phyloP scores from a whole-genome alignment of 2,113 vertebrate species.

The Chaenocephalus aceratus region DNA sequence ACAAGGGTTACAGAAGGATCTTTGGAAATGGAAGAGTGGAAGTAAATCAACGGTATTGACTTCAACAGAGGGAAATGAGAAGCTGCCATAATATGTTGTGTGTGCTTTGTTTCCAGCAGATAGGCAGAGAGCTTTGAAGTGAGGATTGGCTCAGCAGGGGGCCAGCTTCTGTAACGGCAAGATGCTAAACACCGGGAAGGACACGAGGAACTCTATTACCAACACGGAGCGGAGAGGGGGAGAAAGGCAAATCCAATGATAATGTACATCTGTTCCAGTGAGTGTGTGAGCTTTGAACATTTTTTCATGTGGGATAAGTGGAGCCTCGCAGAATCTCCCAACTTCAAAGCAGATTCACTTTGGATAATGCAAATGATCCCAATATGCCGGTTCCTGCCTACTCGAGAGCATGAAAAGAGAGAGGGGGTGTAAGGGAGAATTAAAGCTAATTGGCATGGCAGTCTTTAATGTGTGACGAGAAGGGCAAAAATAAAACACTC shows the following conservation, averaged over 20 bases:
- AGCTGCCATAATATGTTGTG: slow-evolving; percentile 90
- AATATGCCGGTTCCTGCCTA: slow-evolving; percentile 93
- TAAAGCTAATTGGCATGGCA: slow-evolving; percentile 94
- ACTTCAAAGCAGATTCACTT: slow-evolving; percentile 98
- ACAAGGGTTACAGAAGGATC: slow-evolving; percentile 47
- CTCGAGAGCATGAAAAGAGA: slow-evolving; percentile 86
- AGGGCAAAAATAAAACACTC: slow-evolving; percentile 80
- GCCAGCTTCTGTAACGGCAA: slow-evolving; percentile 91
- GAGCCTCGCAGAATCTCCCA: slow-evolving; percentile 95
- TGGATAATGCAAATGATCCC: slow-evolving; percentile 99
- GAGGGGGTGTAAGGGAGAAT: slow-evolving; percentile 72
- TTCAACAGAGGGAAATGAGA: slow-evolving; percentile 93
- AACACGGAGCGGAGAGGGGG: slow-evolving; percentile 88
- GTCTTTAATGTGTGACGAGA: slow-evolving; percentile 91
- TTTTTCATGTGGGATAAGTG: slow-evolving; percentile 95
- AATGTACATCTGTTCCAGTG: slow-evolving; percentile 99
- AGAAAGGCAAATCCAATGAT: slow-evolving; percentile 95
- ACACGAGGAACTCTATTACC: slow-evolving; percentile 92
- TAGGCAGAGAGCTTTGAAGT: slow-evolving; percentile 97
- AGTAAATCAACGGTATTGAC: slow-evolving; percentile 89
- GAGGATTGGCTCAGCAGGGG: slow-evolving; percentile 93
- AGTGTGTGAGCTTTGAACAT: slow-evolving; percentile 99
- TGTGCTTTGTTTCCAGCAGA: slow-evolving; percentile 95
- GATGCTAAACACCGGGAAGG: slow-evolving; percentile 92
- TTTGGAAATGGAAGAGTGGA: slow-evolving; percentile 75